These are phyloP conservation scores for Clarias laeviceps DNA, from an alignment of 2,797 vertebrate species.

Conservation along the genomic window DNA sequence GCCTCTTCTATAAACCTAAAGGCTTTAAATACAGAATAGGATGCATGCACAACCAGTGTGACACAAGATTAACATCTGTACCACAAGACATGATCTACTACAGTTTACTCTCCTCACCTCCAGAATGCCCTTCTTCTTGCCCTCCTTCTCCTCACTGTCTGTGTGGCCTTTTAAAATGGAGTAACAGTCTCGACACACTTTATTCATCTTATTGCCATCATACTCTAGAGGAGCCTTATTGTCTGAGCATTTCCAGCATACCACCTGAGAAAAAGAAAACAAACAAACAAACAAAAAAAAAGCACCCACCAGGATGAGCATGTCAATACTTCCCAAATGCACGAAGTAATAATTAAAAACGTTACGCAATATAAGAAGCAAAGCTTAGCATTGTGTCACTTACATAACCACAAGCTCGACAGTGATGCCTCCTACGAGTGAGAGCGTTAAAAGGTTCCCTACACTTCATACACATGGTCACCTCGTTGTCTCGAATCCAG, in stretches of 20 bases:
- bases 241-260: conserved; percentile 98
- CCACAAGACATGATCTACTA: background rate
- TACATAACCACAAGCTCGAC: conserved; percentile 91
- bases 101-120: conserved; percentile 72
- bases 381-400: conserved; percentile 61
- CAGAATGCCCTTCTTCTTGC: conserved; percentile 90
- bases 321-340: background rate
- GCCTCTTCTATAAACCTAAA: background rate
- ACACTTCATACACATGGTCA: conserved; percentile 99
- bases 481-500: conserved; percentile 97
- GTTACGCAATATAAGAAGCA: background rate
- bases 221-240: conserved; percentile 90
- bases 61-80: background rate
- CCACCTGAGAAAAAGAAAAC: conserved; percentile 78
- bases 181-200: conserved; percentile 94
- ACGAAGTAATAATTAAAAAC: background rate
- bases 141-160: conserved; percentile 81
- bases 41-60: background rate
- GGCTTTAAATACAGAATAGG: background rate
- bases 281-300: too few relatives aligned
- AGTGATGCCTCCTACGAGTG: conserved; percentile 92
- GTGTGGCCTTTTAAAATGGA: conserved; percentile 81
- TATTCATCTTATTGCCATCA: conserved; percentile 86
- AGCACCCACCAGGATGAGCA: background rate
- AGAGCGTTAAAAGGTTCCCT: conserved; percentile 91